A percentile compares a stretch with the other conserved stretches of the same genome.
Evolutionary conservation across 92 coral and sea anemone species (phyloP).

Genomic region (Siderastrea radians): DNA sequence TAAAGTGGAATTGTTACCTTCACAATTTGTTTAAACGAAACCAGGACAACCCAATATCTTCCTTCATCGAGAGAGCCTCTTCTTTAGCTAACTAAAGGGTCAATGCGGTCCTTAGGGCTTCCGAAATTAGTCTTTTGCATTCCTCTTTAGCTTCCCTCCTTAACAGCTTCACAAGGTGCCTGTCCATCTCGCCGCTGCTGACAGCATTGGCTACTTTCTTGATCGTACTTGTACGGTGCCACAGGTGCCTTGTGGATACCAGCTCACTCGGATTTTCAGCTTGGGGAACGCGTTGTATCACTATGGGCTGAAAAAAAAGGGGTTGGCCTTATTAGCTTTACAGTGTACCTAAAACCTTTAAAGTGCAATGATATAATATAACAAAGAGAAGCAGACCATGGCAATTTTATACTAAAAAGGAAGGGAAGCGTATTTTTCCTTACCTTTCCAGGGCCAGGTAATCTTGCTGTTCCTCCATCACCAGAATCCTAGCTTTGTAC

Average conservation of each 20-base stretch:
- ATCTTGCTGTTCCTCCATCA: not conserved
- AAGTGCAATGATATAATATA: no score
- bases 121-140: constrained; percentile 5
- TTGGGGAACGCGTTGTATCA: constrained; percentile 2
- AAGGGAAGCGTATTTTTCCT: not conserved
- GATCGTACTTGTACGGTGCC: not conserved
- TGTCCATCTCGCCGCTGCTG: constrained; percentile 37
- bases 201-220: not conserved
- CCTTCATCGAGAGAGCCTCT: constrained; percentile 38
- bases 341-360: no score
- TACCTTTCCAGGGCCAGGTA: constrained; percentile 3
- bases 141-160: not conserved
- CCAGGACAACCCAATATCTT: constrained; percentile 46
- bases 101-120: constrained; percentile 28
- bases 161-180: constrained; percentile 16
- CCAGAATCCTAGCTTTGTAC: not conserved
- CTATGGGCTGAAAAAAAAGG: not conserved
- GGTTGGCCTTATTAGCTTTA: no score
- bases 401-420: not conserved
- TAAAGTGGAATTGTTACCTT: constrained; percentile 1
- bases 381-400: no score
- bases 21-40: constrained; percentile 33
- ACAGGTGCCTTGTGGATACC: not conserved
- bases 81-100: constrained; percentile 21
- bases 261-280: not conserved